phyloP scores from a whole-genome alignment of 2,113 vertebrate genomes.

The Lota lota region DNA sequence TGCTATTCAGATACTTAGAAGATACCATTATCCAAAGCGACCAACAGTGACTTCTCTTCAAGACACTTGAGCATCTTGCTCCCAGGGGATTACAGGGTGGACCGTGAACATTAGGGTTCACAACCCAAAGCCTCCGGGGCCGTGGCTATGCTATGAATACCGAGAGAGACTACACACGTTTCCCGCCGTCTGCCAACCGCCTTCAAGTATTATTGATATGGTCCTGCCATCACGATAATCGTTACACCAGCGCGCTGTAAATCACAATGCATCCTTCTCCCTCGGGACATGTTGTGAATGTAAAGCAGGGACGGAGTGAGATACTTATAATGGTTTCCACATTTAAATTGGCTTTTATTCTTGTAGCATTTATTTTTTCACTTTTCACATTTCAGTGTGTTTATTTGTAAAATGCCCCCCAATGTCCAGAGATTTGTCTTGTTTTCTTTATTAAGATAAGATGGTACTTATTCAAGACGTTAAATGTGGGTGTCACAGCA shows the following conservation, averaged over 20 bases:
- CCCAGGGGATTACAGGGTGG: too few species aligned
- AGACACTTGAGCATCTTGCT: too few species aligned
- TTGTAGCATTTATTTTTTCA: neutral
- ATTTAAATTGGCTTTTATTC: neutral
- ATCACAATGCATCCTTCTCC: neutral
- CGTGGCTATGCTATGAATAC: slow-evolving; percentile 33
- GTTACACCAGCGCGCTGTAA: too few species aligned
- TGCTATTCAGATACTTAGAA: too few species aligned
- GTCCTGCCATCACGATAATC: neutral
- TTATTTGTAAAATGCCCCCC: too few species aligned
- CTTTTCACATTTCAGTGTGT: too few species aligned
- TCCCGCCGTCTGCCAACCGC: slow-evolving; percentile 22
- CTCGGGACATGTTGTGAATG: slow-evolving; percentile 26
- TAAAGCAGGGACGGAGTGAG: slow-evolving; percentile 25
- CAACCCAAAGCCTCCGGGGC: slow-evolving; percentile 8
- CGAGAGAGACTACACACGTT: slow-evolving; percentile 18
- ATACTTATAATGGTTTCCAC: neutral
- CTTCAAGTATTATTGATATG: slow-evolving; percentile 18
- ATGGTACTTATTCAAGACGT: too few species aligned
- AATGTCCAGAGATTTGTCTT: neutral
- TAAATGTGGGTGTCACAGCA: too few species aligned
- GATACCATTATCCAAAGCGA: too few species aligned
- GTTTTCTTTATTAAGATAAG: too few species aligned
- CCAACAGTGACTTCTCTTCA: too few species aligned
- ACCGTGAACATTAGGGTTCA: too few species aligned